Conservation (phyloP, 1,140 invertebrate species). For the Vanessa tameamea region DNA sequence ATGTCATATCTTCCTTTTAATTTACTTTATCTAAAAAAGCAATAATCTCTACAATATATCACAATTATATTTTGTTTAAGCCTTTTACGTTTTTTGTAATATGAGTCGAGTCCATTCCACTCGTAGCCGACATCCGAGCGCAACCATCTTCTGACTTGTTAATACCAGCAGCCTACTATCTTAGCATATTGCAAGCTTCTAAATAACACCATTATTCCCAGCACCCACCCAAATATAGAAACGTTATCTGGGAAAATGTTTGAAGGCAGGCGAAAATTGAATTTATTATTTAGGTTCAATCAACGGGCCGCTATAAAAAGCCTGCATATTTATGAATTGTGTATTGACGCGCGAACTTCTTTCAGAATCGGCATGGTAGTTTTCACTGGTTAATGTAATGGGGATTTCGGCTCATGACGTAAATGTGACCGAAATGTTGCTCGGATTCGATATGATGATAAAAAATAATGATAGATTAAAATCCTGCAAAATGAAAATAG, state of each 20-base stretch:
- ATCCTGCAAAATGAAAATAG: no score
- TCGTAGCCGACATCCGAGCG: slow-evolving; percentile 45
- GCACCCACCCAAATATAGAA: slow-evolving; percentile 68
- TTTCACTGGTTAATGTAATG: background rate
- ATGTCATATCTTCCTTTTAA: no score
- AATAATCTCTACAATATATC: no score
- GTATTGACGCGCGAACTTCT: slow-evolving; percentile 56
- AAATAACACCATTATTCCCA: slow-evolving; percentile 76
- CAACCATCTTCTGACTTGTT: slow-evolving; percentile 78
- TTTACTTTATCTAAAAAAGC: no score
- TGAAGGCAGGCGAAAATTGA: slow-evolving; percentile 70
- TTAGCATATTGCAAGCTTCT: slow-evolving; percentile 78
- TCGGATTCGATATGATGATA: background rate
- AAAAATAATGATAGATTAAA: no score
- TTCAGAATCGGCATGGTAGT: slow-evolving; percentile 8
- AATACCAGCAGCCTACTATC: slow-evolving; percentile 76
- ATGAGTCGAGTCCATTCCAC: slow-evolving; percentile 44
- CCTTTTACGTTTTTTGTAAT: no score
- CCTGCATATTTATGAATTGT: slow-evolving; percentile 65
- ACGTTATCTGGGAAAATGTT: slow-evolving; percentile 76
- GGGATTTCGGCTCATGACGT: background rate
- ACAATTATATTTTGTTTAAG: no score
- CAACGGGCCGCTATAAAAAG: slow-evolving; percentile 41
- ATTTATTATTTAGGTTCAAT: slow-evolving; percentile 78
- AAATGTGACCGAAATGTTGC: background rate